Base-by-base conservation (phyloP, 2,888 invertebrate species). In the Ochropacha duplaris region DNA sequence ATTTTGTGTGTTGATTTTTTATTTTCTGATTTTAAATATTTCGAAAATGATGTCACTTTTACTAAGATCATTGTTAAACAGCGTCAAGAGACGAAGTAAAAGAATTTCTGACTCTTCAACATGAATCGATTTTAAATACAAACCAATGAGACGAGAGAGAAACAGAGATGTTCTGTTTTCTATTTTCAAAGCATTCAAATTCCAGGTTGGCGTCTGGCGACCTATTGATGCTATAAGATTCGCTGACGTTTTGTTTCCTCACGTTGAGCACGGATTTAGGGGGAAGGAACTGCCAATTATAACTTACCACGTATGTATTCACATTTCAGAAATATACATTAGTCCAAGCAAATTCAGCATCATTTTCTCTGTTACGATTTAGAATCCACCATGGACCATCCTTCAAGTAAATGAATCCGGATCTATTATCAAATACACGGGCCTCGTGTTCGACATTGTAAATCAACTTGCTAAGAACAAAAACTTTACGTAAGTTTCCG, bases 361-460 rank as follows among this genome's bases (percentile, higher is more conserved):
- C 11, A 19, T 6, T 22, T 12, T 22, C 22, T 22, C 8, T 50
- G 22, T 36, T n/a, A n/a, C n/a, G 84, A 93, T 66, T 2, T 79
- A 98, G 98, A 97, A 96, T 87, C 97, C 98, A 0, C 98, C 98
- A 0, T 98, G 98, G 97, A 96, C 97, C 77, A 95, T 96, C 36
- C 79, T 97, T 1, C 92, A 92, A 54, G 83, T 87, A 0, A 95
- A 95, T 68, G 93, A 93, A 55, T 92, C 94, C 2, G 95, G 95
- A 0, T 81, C 92, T 0, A 86, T 94, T 0, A 82, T 93, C 0
- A 90, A 93, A 56, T 95, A 95, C 72, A 90, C 93, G 1, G 98
- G 98, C 1, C 91, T 98, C 49, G 94, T 96, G 22, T 96, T 98
- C 74, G 97, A 98, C 74, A 95, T 98, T 50, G 83, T 98, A 0